phyloP scores from a whole-genome alignment of 2,888 invertebrate genomes.

The Arenicola marina region DNA sequence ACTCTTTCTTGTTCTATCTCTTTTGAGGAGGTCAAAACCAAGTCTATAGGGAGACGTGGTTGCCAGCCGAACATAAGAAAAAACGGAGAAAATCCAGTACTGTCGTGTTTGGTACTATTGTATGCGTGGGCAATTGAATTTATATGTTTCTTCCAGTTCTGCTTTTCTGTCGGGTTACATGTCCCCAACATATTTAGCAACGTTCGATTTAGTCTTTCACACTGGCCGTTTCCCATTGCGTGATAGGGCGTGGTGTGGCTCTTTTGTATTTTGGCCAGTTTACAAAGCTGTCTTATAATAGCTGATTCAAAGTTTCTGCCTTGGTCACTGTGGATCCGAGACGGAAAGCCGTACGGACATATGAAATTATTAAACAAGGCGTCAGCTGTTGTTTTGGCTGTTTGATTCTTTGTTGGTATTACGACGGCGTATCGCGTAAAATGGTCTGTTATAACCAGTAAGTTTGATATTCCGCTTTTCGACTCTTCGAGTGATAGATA shows the following conservation, averaged over 20 bases:
- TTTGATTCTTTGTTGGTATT: conserved; percentile 4
- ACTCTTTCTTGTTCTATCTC: no score
- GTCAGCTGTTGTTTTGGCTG: neutral
- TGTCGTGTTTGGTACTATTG: neutral
- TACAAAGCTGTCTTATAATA: neutral
- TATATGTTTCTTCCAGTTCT: neutral
- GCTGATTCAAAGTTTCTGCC: neutral
- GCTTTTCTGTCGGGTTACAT: neutral
- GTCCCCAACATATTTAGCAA: neutral
- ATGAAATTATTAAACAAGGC: neutral
- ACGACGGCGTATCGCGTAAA: no score
- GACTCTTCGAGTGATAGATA: neutral
- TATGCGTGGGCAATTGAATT: neutral
- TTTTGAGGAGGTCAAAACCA: no score
- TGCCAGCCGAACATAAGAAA: neutral
- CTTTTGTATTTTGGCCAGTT: neutral
- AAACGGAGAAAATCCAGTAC: neutral
- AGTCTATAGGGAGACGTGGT: neutral
- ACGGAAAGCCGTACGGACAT: neutral
- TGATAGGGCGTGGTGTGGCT: no score
- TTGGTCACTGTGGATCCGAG: neutral
- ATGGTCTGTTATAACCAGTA: neutral
- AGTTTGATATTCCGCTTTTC: neutral
- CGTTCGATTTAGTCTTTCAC: neutral
- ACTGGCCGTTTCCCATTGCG: no score